Evolutionary conservation across 2,113 vertebrate genomes (phyloP).

Genomic region (Cromileptes altivelis): DNA sequence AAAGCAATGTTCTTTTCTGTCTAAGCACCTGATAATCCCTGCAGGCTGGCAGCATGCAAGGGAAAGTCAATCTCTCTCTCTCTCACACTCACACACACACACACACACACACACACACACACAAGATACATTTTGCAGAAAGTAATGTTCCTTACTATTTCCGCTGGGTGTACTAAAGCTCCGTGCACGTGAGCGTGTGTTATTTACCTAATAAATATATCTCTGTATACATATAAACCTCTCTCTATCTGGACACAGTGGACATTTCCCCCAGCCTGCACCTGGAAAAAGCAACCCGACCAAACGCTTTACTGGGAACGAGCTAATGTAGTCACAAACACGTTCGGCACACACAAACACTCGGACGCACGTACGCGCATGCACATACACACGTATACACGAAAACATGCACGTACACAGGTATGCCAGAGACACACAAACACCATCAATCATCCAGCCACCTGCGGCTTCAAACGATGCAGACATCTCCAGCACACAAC

Average conservation of each 20-base stretch:
- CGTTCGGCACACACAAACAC: conserved; percentile 25
- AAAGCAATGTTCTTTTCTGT: conserved; percentile 68
- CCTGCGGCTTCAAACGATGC: conserved; percentile 30
- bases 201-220: conserved; percentile 46
- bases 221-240: conserved; percentile 18
- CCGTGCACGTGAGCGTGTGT: not conserved
- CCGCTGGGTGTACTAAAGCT: conserved; percentile 3
- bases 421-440: conserved; percentile 46
- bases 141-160: conserved; percentile 19
- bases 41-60: conserved; percentile 46
- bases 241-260: conserved; percentile 32
- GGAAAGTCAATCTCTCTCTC: conserved; percentile 50
- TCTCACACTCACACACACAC: not conserved
- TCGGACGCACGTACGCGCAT: not conserved
- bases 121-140: not conserved
- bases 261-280: conserved; percentile 20
- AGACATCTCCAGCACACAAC: conserved; percentile 37
- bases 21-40: conserved; percentile 65
- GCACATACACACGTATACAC: not conserved
- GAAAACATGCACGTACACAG: conserved; percentile 20
- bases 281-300: conserved; percentile 43
- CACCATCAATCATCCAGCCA: conserved; percentile 56
- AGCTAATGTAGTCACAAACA: conserved; percentile 47
- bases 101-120: not conserved
- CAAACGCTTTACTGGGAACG: conserved; percentile 9